These are phyloP conservation scores for Thereva unica DNA, from an alignment of 2,888 invertebrate species.

Conservation along the genomic window DNA sequence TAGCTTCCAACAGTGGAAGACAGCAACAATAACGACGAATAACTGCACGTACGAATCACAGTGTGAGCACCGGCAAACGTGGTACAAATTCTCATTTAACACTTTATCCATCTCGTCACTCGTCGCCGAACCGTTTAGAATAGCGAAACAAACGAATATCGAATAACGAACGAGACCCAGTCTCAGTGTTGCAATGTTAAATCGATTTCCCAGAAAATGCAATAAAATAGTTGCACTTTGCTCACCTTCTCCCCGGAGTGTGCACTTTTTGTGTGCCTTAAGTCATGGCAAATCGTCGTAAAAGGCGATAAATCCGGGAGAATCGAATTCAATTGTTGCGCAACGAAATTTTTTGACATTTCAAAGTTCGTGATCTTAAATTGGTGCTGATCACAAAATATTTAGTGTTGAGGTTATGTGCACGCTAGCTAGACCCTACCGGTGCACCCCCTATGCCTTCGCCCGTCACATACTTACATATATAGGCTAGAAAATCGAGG, in stretches of 20 bases:
- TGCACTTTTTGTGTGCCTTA: slow-evolving; percentile 24
- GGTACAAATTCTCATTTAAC: slow-evolving; percentile 32
- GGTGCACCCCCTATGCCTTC: background rate
- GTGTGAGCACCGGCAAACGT: slow-evolving; percentile 4
- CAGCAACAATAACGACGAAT: too few relatives aligned
- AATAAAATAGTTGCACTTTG: slow-evolving; percentile 34
- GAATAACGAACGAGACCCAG: too few relatives aligned
- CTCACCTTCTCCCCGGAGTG: slow-evolving; percentile 31
- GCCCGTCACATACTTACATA: background rate
- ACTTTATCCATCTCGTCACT: slow-evolving; percentile 2
- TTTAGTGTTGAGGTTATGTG: slow-evolving; percentile 17
- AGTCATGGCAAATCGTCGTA: slow-evolving; percentile 34
- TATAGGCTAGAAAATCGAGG: background rate
- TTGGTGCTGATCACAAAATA: slow-evolving; percentile 27
- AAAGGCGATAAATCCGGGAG: slow-evolving; percentile 35
- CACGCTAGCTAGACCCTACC: slow-evolving; percentile 20
- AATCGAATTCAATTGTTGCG: slow-evolving; percentile 31
- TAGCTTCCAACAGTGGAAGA: too few relatives aligned
- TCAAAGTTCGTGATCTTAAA: slow-evolving; percentile 35
- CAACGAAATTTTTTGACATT: slow-evolving; percentile 35
- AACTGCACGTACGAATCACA: too few relatives aligned
- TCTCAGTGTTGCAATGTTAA: slow-evolving; percentile 24
- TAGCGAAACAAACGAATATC: slow-evolving; percentile 14
- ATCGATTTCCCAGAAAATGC: slow-evolving; percentile 35
- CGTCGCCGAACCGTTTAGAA: slow-evolving; percentile 17